Evolutionary conservation across 2,113 vertebrate species (phyloP).

Genomic region (Formicarius rufipectus): DNA sequence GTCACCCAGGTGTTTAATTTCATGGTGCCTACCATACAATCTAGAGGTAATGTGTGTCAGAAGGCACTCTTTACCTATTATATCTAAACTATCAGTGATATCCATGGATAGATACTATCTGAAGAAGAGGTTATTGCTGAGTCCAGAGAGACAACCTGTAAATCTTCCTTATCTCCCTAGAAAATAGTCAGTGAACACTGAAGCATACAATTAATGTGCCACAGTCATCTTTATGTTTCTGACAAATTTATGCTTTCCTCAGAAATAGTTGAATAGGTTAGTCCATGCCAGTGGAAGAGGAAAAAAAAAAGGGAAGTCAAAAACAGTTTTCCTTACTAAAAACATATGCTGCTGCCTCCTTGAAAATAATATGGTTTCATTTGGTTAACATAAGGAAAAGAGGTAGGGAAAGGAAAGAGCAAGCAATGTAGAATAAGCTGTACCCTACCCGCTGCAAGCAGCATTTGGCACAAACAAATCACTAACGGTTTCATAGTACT

Average conservation of each 20-base stretch:
- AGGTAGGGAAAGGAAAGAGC: not conserved
- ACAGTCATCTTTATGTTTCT: not conserved
- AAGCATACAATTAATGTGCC: not conserved
- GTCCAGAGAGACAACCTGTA: not conserved
- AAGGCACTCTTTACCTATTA: not conserved
- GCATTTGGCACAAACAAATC: not conserved
- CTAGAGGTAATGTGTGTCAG: not conserved
- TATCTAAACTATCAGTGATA: not conserved
- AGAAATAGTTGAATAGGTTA: not conserved
- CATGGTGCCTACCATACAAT: not conserved
- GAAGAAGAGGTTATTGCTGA: not conserved
- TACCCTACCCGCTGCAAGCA: not conserved
- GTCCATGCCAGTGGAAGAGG: not conserved
- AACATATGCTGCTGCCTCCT: not conserved
- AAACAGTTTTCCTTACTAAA: not conserved
- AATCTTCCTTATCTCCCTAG: not conserved
- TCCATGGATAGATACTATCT: not conserved
- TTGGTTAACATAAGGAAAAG: not conserved
- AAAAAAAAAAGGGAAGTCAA: not conserved
- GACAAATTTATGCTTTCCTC: not conserved
- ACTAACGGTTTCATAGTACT: not conserved
- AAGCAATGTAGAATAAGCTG: not conserved
- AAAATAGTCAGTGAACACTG: not conserved
- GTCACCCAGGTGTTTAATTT: not conserved
- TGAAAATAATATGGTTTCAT: not conserved